Evolutionary conservation across 1,140 invertebrate genomes (phyloP).

Genomic region (Drosophila sp.): DNA sequence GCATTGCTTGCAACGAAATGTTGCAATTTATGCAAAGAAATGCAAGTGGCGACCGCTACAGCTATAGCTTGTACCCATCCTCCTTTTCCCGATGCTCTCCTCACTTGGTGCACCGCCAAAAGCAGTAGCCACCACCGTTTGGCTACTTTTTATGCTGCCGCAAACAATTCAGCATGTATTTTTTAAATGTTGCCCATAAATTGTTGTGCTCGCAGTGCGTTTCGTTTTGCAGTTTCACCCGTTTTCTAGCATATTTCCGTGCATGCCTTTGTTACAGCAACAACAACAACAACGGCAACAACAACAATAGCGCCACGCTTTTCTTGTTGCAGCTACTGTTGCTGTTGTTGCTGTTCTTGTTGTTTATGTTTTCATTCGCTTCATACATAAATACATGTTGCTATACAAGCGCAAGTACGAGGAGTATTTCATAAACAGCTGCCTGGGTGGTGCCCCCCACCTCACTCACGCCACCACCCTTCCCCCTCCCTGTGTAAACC

Average conservation of each 20-base stretch:
- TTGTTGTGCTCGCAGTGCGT: conserved; percentile 76
- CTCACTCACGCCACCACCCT: too few species aligned
- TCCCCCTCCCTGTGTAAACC: background rate
- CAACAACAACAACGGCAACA: conserved; percentile 19
- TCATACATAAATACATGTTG: conserved; percentile 80
- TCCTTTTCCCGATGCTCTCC: conserved; percentile 3
- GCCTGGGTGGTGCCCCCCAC: conserved; percentile 61
- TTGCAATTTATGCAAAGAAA: conserved; percentile 83
- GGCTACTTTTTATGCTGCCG: conserved; percentile 81
- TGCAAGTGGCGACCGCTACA: conserved; percentile 30
- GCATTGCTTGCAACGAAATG: conserved; percentile 34
- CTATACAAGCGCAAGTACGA: conserved; percentile 58
- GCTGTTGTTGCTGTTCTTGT: conserved; percentile 31
- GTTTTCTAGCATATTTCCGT: conserved; percentile 73
- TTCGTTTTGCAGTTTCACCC: conserved; percentile 60
- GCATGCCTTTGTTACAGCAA: conserved; percentile 71
- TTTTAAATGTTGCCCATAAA: conserved; percentile 80
- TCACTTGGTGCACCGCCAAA: background rate
- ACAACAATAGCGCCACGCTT: conserved; percentile 39
- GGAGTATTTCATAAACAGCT: conserved; percentile 79
- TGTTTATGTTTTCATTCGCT: conserved; percentile 80
- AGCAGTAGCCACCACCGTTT: conserved; percentile 26
- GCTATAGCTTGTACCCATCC: background rate
- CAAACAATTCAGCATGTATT: conserved; percentile 79
- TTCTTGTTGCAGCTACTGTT: conserved; percentile 47